Conservation (phyloP, 2,113 vertebrate species). For the Rhinoptilus africanus region DNA sequence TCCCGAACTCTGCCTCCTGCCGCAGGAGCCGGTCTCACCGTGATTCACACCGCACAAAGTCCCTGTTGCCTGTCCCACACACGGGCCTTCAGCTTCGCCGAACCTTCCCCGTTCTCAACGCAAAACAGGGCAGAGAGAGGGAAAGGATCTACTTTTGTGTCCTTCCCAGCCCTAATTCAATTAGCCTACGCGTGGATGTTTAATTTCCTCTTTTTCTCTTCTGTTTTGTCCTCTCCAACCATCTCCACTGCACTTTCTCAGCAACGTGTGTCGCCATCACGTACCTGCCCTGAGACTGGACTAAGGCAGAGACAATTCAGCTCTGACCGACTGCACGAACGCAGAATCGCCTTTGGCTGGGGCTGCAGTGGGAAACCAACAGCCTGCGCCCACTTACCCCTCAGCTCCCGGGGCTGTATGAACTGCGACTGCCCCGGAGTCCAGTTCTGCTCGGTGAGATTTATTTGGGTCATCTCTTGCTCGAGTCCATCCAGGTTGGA, state of each 20-base stretch:
- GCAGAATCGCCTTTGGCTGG: too few species aligned
- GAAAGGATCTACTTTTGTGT: background rate
- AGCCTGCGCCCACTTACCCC: constrained; percentile 73
- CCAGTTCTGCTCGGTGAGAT: constrained; percentile 87
- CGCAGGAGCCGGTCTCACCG: fast-evolving
- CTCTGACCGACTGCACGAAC: fast-evolving
- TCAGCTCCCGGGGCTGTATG: constrained; percentile 84
- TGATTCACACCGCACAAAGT: background rate
- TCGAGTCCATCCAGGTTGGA: constrained; percentile 79
- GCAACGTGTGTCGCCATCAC: fast-evolving
- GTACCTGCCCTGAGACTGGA: fast-evolving
- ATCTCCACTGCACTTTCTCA: background rate
- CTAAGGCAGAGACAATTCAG: background rate
- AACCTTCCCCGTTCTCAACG: background rate
- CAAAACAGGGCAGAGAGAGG: background rate
- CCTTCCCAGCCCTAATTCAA: background rate
- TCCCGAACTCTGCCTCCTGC: background rate
- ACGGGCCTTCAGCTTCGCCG: background rate
- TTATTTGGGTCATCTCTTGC: constrained; percentile 87
- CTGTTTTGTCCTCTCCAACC: background rate
- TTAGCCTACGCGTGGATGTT: fast-evolving
- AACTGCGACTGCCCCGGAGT: constrained; percentile 84
- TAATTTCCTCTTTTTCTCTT: background rate
- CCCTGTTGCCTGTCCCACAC: background rate
- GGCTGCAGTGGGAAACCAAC: background rate